phyloP scores from a whole-genome alignment of 2,797 vertebrate species.

The Hyperoplus lanceolatus region DNA sequence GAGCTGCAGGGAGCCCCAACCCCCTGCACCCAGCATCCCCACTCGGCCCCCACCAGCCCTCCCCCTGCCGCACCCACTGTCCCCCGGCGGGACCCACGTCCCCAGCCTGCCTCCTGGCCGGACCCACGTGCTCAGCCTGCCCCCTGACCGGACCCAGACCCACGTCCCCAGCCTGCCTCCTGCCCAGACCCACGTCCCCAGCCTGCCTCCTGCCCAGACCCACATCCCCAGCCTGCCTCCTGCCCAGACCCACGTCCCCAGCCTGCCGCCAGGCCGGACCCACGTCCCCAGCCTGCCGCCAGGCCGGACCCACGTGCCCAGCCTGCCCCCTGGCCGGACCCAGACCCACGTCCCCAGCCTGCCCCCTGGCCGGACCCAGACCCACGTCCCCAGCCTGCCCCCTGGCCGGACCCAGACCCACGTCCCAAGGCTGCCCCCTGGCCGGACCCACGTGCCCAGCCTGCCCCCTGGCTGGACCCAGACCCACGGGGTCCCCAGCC shows the following conservation, averaged over 20 bases:
- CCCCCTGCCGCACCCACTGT: conserved; percentile 54
- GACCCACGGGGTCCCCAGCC: conserved; percentile 58
- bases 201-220: no score
- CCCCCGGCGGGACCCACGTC: conserved; percentile 12
- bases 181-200: no score
- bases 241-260: no score
- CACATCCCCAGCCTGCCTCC: no score
- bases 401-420: no score
- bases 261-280: conserved; percentile 55
- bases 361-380: no score
- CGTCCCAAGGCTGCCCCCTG: no score
- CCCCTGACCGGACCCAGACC: conserved; percentile 78
- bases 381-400: no score
- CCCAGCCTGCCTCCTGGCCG: conserved; percentile 62
- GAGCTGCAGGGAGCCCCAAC: conserved; percentile 86
- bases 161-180: no score
- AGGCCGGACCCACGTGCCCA: conserved; percentile 68
- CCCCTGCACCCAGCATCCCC: conserved; percentile 84
- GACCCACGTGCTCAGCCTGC: conserved; percentile 76
- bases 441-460: no score
- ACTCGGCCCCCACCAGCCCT: conserved; percentile 77
- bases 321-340: conserved; percentile 83
- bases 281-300: neutral
- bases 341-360: conserved; percentile 2
- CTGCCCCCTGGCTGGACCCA: conserved; percentile 76